Base-by-base conservation (phyloP, 2,888 invertebrate species). In the Sarcophaga carnaria region DNA sequence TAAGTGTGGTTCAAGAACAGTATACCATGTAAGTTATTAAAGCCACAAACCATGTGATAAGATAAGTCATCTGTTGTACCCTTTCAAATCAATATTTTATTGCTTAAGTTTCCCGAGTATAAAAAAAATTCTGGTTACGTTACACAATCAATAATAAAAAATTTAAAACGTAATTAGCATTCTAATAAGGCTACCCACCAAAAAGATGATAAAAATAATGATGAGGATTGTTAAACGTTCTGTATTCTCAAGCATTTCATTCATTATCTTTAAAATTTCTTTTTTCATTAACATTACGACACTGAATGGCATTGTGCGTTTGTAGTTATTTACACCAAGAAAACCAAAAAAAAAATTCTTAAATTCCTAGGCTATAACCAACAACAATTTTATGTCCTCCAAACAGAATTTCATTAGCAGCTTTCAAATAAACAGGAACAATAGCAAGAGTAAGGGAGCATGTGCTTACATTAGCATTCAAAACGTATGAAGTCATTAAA, bases 401-500 rank as follows among this genome's bases (percentile, higher is more conserved):
- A 47, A 27, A 37, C 10, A 47, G 45, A 20, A 22, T 47, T n/a
- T 27, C 22, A 70, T 59, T 17, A 59, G 6, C 20, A 17, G 3
- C 59, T 22, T 47, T 10, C 22, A 45, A 67, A 60, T 45, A 54
- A 69, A 45, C 14, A 6, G 4, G 12, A 49, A 66, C 11, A 25
- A 27, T 4, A 22, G 70, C 45, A 59, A 70, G 22, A 64, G 45
- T 63, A 37, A 37, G 37, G 6, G 80, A 66, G 66, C 63, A 22
- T 69, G 63, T 70, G 66, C 80, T 67, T 66, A 49, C 90, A 91
- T 91, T 91, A 91, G 90, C 91, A 91, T 91, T 91, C 91, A 91
- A 90, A 90, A 90, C 91, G 91, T 92, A 92, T 90, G 91, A 91
- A 92, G 90, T 91, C 92, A 92, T 91, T 91, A 91, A 92, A 91